phyloP scores from a whole-genome alignment of 2,113 vertebrate genomes.

The Oreochromis aureus region DNA sequence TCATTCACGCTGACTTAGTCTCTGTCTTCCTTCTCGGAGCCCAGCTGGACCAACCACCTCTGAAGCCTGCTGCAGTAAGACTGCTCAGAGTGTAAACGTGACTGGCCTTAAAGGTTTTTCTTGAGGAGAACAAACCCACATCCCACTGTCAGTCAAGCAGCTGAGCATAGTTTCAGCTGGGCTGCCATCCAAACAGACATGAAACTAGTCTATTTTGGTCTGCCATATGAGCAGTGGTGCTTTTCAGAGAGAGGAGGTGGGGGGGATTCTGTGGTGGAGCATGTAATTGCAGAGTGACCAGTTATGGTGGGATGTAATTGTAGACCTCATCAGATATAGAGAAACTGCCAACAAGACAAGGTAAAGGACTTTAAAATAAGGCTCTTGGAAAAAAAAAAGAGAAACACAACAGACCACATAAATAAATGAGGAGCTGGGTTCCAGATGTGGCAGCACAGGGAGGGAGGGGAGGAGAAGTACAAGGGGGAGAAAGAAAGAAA shows the following conservation, averaged over 20 bases:
- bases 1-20: not conserved
- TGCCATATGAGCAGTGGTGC: slow-evolving; percentile 74
- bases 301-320: slow-evolving; percentile 78
- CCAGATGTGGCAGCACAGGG: slow-evolving; percentile 70
- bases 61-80: slow-evolving; percentile 43
- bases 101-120: slow-evolving; percentile 67
- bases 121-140: slow-evolving; percentile 71
- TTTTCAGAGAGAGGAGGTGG: slow-evolving; percentile 13
- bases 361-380: slow-evolving; percentile 65
- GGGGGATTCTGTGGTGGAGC: slow-evolving; percentile 73
- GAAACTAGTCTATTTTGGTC: slow-evolving; percentile 89
- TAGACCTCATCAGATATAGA: slow-evolving; percentile 73
- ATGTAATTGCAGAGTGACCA: slow-evolving; percentile 81
- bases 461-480: slow-evolving; percentile 18
- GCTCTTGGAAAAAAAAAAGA: slow-evolving; percentile 9
- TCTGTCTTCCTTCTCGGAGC: not conserved
- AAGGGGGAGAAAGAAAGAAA: slow-evolving; percentile 19
- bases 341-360: slow-evolving; percentile 59
- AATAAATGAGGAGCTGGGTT: slow-evolving; percentile 73
- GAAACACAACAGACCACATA: slow-evolving; percentile 66
- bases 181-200: slow-evolving; percentile 83
- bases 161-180: slow-evolving; percentile 79
- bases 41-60: slow-evolving; percentile 25
- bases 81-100: slow-evolving; percentile 58
- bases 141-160: slow-evolving; percentile 78